phyloP scores from a whole-genome alignment of 2,113 vertebrate species.

The Microtus pennsylvanicus region DNA sequence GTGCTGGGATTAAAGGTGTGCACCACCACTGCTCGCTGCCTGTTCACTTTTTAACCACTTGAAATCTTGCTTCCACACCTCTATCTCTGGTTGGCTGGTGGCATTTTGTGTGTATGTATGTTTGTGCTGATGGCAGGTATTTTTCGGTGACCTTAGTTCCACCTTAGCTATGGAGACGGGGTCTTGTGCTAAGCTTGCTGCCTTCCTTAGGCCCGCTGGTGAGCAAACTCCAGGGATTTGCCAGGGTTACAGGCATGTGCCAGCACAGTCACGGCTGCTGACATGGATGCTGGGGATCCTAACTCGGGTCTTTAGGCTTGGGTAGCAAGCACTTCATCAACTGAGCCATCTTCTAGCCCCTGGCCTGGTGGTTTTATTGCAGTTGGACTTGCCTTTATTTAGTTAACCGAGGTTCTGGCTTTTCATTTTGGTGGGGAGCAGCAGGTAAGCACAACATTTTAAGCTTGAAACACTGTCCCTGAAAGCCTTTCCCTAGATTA shows the following conservation, averaged over 20 bases:
- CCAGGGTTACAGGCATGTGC: neutral
- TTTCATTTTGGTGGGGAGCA: neutral
- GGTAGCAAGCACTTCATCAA: neutral
- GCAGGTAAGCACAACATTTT: neutral
- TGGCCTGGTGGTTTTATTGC: neutral
- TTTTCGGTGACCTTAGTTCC: too few species aligned
- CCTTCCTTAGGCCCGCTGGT: neutral
- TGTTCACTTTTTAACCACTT: conserved; percentile 6
- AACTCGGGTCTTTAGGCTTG: neutral
- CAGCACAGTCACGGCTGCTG: neutral
- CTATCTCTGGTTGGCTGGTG: neutral
- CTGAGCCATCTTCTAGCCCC: neutral
- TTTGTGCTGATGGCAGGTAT: neutral
- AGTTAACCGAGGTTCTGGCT: neutral
- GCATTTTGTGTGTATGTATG: neutral
- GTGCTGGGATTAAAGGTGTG: too few species aligned
- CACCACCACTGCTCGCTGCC: too few species aligned
- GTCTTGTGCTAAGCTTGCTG: neutral
- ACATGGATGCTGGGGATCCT: neutral
- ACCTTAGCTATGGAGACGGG: neutral
- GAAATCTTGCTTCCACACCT: neutral
- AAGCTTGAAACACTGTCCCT: neutral
- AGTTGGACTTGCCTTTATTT: neutral
- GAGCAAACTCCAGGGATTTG: neutral
- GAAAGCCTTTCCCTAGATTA: neutral